A percentile compares a stretch with the other conserved stretches of the same genome.
Evolutionary conservation across 1,140 invertebrate genomes (phyloP).

Genomic region (Samia ricini): DNA sequence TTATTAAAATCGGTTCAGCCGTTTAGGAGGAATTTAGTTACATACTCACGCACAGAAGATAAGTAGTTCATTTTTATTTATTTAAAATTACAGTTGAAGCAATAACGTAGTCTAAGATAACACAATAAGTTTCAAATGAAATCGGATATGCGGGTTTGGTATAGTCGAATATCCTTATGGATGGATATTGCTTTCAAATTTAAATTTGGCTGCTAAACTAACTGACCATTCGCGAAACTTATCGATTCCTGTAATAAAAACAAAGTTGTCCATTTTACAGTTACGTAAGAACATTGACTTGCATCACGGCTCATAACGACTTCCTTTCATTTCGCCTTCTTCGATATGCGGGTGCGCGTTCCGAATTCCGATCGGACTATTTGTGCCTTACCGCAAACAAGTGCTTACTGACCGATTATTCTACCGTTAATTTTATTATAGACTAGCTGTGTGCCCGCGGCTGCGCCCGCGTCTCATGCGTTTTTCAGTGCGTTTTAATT

Average conservation of each 20-base stretch:
- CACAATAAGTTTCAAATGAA: no score
- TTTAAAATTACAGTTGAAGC: no score
- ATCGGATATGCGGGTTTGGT: no score
- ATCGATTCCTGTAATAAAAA: not conserved
- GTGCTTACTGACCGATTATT: not conserved
- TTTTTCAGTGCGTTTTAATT: no score
- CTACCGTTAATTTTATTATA: not conserved
- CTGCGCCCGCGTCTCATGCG: no score
- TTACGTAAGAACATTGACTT: conserved; percentile 14
- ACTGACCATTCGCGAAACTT: not conserved
- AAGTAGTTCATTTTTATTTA: no score
- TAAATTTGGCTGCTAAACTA: not conserved
- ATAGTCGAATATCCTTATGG: no score
- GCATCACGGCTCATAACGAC: conserved; percentile 2
- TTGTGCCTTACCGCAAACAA: not conserved
- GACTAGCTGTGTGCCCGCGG: no score
- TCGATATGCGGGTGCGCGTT: not conserved
- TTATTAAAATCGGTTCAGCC: no score
- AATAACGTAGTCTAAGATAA: no score
- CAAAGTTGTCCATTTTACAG: conserved; percentile 16
- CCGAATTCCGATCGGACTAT: not conserved
- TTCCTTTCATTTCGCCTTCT: conserved; percentile 11
- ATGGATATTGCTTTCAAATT: not conserved
- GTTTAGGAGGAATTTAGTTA: no score
- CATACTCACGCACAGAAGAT: no score